A percentile compares a stretch with the other conserved stretches of the same genome.
Evolutionary conservation across 1,140 invertebrate species (phyloP).

Genomic region (Nautilus pompilius): DNA sequence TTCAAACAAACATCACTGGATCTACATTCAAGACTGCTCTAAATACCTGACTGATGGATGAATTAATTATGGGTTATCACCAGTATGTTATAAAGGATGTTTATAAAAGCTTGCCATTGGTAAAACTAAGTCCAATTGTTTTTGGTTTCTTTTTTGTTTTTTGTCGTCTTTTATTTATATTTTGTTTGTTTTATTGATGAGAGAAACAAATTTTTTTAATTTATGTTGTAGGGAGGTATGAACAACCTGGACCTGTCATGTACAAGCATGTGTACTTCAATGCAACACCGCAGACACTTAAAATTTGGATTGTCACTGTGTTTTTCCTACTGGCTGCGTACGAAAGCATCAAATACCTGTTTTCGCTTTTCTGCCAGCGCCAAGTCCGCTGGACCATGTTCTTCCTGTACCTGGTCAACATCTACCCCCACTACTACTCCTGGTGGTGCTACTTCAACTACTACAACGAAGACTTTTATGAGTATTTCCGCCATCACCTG

Average conservation of each 20-base stretch:
- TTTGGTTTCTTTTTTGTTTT: too few relatives aligned
- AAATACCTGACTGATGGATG: too few relatives aligned
- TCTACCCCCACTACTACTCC: slow-evolving; percentile 80
- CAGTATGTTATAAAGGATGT: too few relatives aligned
- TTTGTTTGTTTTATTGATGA: too few relatives aligned
- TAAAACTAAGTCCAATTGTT: too few relatives aligned
- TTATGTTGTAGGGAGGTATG: slow-evolving; percentile 66
- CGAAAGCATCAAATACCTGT: slow-evolving; percentile 68
- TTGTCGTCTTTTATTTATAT: too few relatives aligned
- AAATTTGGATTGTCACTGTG: slow-evolving; percentile 73
- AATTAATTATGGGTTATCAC: too few relatives aligned
- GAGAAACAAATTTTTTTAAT: background rate
- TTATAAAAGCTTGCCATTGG: too few relatives aligned
- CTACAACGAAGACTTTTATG: slow-evolving; percentile 79
- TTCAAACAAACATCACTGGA: too few relatives aligned
- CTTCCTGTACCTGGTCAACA: slow-evolving; percentile 66
- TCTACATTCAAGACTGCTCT: too few relatives aligned
- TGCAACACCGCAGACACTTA: slow-evolving; percentile 69
- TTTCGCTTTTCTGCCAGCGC: slow-evolving; percentile 58
- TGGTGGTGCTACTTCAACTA: slow-evolving; percentile 84
- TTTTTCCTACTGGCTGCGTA: slow-evolving; percentile 68
- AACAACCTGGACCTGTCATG: slow-evolving; percentile 56
- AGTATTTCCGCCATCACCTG: slow-evolving; percentile 63
- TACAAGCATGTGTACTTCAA: slow-evolving; percentile 86
- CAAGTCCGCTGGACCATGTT: slow-evolving; percentile 69